Base-by-base conservation (phyloP, 2,888 invertebrate species). In the Alloscopus bannaensis region DNA sequence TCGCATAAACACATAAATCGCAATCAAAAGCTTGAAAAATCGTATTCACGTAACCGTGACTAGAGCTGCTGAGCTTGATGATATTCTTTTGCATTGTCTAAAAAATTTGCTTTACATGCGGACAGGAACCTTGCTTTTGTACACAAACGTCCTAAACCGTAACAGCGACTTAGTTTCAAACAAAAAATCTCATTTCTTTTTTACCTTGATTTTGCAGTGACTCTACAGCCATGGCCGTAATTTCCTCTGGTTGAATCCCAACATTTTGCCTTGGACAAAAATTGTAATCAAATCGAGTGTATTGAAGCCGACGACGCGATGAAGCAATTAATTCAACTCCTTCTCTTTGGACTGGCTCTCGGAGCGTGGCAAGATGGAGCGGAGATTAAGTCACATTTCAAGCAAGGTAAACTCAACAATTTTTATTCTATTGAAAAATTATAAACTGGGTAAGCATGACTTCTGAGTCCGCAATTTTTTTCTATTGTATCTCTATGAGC, bases 341-440 rank as follows among this genome's bases (percentile, higher is more conserved):
- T 79, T 47, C 62, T 72, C 60, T 66, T 83, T 77, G 81, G 81
- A 29, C 62, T 81, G 59, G 80, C 81, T 42, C 69, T 79, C 68
- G 83, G 83, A 64, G 81, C 81, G 40, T 83, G 83, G 83, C 83
- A 83, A 65, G 81, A 83, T 65, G 83, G 83, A 62, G 81, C 80
- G n/a, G 77, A 77, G 64, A 80, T 81, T 47, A 81, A 81, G 68
- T 83, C 83, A 52, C 60, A 65, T 57, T 80, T 83, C 60, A 62
- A 73, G 70, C 72, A 72, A 80, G 83, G 83, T 83, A 64, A 75
- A 78, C 65, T 8, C 36, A 36, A 6, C n/a, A n/a, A n/a, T n/a
- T n/a, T n/a, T n/a, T n/a, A n/a, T n/a, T n/a, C n/a, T n/a, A n/a
- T n/a, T n/a, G n/a, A n/a, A n/a, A n/a, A n/a, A n/a, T n/a, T n/a